Conservation (phyloP, 1,140 invertebrate species). For the Zaprionus lachaisei region DNA sequence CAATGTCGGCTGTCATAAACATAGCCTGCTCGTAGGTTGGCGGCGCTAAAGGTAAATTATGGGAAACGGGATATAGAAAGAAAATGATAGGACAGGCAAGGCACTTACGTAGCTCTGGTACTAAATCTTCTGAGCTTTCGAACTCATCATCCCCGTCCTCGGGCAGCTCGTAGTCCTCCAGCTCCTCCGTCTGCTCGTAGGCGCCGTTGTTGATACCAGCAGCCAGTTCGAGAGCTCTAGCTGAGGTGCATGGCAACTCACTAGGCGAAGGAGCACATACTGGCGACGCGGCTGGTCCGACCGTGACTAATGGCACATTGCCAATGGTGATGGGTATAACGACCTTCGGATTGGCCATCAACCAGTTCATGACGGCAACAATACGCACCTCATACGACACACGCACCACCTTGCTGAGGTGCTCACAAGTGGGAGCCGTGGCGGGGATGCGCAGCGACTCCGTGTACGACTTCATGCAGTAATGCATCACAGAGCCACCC, state of each 20-base stretch:
- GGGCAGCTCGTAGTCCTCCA: slow-evolving; percentile 66
- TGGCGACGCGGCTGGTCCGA: slow-evolving; percentile 7
- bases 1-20: slow-evolving; percentile 80
- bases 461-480: slow-evolving; percentile 56
- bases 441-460: slow-evolving; percentile 76
- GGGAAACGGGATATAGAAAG: background rate
- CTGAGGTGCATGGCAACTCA: slow-evolving; percentile 72
- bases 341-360: slow-evolving; percentile 72
- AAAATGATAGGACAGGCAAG: background rate
- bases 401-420: slow-evolving; percentile 74
- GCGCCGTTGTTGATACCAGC: slow-evolving; percentile 39
- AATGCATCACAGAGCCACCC: slow-evolving; percentile 59
- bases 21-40: slow-evolving; percentile 80
- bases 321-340: slow-evolving; percentile 78
- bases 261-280: slow-evolving; percentile 34
- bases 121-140: slow-evolving; percentile 57
- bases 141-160: slow-evolving; percentile 73
- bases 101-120: slow-evolving; percentile 67
- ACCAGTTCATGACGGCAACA: slow-evolving; percentile 73
- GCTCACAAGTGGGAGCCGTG: slow-evolving; percentile 85
- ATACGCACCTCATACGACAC: slow-evolving; percentile 77
- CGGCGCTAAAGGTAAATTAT: slow-evolving; percentile 50
- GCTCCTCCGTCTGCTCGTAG: slow-evolving; percentile 52
- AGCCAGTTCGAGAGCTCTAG: slow-evolving; percentile 57
- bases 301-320: slow-evolving; percentile 67